phyloP scores from a whole-genome alignment of 2,888 invertebrate species.

The Lucinisca nassula region DNA sequence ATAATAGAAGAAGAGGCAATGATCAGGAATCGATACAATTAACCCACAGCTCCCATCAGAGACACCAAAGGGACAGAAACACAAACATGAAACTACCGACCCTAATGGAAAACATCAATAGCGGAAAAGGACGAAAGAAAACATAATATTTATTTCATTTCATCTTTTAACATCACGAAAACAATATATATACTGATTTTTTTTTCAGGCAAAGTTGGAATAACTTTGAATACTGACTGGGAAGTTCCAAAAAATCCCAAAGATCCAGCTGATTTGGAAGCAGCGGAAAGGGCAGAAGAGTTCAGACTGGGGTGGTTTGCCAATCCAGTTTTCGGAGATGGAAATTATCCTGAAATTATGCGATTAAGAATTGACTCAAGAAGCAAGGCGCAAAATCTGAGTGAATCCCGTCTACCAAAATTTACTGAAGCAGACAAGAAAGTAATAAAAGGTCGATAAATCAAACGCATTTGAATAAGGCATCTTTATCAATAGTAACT shows the following conservation, averaged over 20 bases:
- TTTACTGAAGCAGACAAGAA: conserved; percentile 82
- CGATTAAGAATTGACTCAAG: conserved; percentile 63
- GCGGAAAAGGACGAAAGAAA: no score
- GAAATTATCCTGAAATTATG: conserved; percentile 89
- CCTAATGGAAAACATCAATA: no score
- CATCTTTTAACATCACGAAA: no score
- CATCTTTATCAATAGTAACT: neutral
- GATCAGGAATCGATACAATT: no score
- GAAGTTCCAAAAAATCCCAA: conserved; percentile 65
- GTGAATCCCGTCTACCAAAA: conserved; percentile 74
- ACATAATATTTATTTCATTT: no score
- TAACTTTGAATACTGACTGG: conserved; percentile 75
- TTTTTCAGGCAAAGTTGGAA: conserved; percentile 75
- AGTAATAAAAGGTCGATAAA: conserved; percentile 75
- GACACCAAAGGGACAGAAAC: no score
- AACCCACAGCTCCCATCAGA: no score
- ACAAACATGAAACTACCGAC: no score
- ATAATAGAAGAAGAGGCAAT: no score
- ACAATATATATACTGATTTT: no score
- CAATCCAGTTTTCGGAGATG: conserved; percentile 77
- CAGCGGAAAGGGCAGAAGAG: conserved; percentile 65
- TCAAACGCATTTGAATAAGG: neutral
- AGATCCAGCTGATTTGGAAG: conserved; percentile 61
- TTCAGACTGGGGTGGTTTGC: conserved; percentile 81
- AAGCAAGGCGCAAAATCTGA: conserved; percentile 57